Conservation (phyloP, 2,888 invertebrate genomes). For the Patella depressa region DNA sequence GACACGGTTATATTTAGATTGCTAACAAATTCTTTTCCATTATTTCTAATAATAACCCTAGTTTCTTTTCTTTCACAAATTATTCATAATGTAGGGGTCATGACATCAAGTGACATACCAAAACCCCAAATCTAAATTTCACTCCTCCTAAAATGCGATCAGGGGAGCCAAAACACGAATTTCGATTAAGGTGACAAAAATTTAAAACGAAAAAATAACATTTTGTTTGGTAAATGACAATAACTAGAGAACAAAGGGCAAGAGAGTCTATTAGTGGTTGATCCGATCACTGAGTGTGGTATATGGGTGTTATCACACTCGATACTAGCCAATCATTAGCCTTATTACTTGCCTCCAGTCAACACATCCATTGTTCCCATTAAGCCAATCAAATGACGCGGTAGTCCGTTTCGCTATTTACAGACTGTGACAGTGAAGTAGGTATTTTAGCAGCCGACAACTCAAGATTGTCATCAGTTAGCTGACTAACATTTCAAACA, state of each 20-base stretch:
- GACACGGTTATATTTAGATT: conserved; percentile 4
- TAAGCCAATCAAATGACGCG: not conserved
- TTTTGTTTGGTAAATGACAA: conserved; percentile 11
- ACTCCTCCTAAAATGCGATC: conserved; percentile 9
- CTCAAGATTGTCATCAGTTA: too few relatives aligned
- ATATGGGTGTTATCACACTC: conserved; percentile 8
- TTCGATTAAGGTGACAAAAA: conserved; percentile 3
- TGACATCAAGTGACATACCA: conserved; percentile 8
- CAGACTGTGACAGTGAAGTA: too few relatives aligned
- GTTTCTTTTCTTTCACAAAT: not conserved
- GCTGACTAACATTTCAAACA: too few relatives aligned
- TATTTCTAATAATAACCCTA: not conserved
- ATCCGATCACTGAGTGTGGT: not conserved
- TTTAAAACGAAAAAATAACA: conserved; percentile 9
- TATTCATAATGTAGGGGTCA: not conserved
- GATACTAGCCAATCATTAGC: conserved; percentile 6
- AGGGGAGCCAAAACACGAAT: not conserved
- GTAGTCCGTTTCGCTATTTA: too few relatives aligned
- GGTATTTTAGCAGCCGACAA: too few relatives aligned
- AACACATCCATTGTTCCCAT: not conserved
- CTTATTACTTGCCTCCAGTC: conserved; percentile 2
- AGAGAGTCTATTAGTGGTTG: conserved; percentile 4
- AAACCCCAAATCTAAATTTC: conserved; percentile 1
- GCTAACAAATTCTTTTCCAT: not conserved
- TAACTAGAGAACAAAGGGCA: not conserved